Evolutionary conservation across 1,140 invertebrate genomes (phyloP).

Genomic region (Aphis gossypii): DNA sequence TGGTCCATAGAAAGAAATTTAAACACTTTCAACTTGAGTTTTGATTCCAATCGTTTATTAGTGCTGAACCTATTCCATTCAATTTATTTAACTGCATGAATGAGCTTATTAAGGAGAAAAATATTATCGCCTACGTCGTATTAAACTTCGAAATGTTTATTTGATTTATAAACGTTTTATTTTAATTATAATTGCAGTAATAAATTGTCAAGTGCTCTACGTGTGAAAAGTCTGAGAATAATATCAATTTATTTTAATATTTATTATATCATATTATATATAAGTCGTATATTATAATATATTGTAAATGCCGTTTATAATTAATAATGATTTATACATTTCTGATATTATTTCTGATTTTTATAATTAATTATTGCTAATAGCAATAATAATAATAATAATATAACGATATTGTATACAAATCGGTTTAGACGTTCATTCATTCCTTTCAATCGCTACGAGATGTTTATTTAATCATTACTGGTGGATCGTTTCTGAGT

Average conservation of each 20-base stretch:
- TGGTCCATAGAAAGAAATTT: not conserved
- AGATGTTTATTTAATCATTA: slow-evolving; percentile 14
- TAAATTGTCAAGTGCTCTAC: slow-evolving; percentile 26
- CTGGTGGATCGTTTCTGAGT: not conserved
- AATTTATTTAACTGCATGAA: not conserved
- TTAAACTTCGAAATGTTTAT: not conserved
- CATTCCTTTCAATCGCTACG: not conserved
- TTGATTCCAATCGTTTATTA: not conserved
- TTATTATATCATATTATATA: not conserved
- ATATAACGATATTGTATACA: not conserved
- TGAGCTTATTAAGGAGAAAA: not conserved
- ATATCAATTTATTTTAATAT: slow-evolving; percentile 32
- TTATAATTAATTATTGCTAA: slow-evolving; percentile 11
- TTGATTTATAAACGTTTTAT: slow-evolving; percentile 27
- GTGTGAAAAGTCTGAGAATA: not conserved
- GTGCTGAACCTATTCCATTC: not conserved
- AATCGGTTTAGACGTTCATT: not conserved
- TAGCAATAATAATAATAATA: not conserved
- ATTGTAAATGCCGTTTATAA: not conserved
- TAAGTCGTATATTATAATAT: not conserved
- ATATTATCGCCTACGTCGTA: slow-evolving; percentile 33
- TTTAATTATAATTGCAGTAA: slow-evolving; percentile 26
- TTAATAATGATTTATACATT: slow-evolving; percentile 20
- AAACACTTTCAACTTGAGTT: not conserved
- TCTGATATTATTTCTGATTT: not conserved